Evolutionary conservation across 1,140 invertebrate species (phyloP), one percentile per base, ranked within the genome.

Genomic region (Drosophila obscura): DNA sequence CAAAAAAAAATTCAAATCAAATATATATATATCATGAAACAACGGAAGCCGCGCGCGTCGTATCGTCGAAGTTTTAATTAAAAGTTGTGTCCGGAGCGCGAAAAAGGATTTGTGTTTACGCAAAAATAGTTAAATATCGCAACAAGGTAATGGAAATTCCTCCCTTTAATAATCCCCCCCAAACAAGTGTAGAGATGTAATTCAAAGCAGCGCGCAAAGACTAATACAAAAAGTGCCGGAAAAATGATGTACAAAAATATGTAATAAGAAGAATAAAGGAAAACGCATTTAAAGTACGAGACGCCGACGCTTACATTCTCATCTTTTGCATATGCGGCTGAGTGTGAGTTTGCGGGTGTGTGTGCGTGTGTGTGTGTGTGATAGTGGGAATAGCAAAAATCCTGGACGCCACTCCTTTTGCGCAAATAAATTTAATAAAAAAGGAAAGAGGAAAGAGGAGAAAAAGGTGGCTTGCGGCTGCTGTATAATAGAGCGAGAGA

Each of bases 371-470:
- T 59, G 28, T 53, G 35, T 48, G 31, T 52, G 57, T 77, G 64
- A 24, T n/a, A 50, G 48, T 61, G 50, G 46, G 53, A 72, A 39
- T 13, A 39, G 35, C 35, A 82, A 77, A 77, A 67, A 78, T 65
- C 50, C 63, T 74, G 57, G 73, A 77, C 82, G 82, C 82, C 82
- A 85, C 82, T 85, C 82, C 82, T 85, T 85, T 87, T 87, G 81
- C 73, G 78, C 73, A 81, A 85, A 69, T 71, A 77, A 81, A 72
- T 72, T 69, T 53, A 71, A 64, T 57, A 48, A 44, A 61, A 73
- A 77, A 77, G 67, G 61, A 76, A 73, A 52, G 53, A 77, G 67
- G 61, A 76, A 73, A 52, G 53, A 56, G 73, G 50, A 51, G 15
- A 26, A 53, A 41, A 43, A 69, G 60, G 49, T 43, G 45, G 58